A percentile compares a stretch with the other conserved stretches of the same genome.
These are phyloP conservation scores for Bolborhynchus lineola DNA, from an alignment of 2,113 vertebrate genomes.

Conservation along the genomic window DNA sequence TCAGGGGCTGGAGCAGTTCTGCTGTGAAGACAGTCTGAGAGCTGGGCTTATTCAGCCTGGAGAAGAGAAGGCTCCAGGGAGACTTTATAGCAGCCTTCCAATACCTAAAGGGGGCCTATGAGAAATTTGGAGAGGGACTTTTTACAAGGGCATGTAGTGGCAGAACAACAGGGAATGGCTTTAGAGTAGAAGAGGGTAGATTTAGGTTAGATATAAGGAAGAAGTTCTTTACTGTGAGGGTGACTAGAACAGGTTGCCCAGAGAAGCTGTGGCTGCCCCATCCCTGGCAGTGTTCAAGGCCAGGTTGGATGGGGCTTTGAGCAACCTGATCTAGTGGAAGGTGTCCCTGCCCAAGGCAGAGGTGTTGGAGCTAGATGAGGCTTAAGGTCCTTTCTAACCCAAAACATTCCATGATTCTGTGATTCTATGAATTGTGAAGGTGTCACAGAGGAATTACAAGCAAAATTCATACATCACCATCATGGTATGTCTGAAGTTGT, in stretches of 20 bases:
- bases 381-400: not conserved
- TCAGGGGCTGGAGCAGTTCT: not conserved
- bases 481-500: not conserved
- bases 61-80: not conserved
- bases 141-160: not conserved
- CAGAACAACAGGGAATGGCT: not conserved
- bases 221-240: not conserved
- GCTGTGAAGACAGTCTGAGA: not conserved
- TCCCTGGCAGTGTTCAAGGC: not conserved
- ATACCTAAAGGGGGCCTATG: not conserved
- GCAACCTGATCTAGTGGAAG: not conserved
- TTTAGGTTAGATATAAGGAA: not conserved
- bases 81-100: not conserved
- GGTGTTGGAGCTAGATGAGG: not conserved
- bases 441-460: not conserved
- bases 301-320: not conserved
- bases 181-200: not conserved
- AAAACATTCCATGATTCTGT: not conserved
- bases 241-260: not conserved
- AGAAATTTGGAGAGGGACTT: not conserved
- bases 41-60: not conserved
- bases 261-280: not conserved
- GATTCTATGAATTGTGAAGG: not conserved
- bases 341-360: not conserved
- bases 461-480: not conserved